Base-by-base conservation (phyloP, 2,888 invertebrate species). In the Drosophila emarginata region DNA sequence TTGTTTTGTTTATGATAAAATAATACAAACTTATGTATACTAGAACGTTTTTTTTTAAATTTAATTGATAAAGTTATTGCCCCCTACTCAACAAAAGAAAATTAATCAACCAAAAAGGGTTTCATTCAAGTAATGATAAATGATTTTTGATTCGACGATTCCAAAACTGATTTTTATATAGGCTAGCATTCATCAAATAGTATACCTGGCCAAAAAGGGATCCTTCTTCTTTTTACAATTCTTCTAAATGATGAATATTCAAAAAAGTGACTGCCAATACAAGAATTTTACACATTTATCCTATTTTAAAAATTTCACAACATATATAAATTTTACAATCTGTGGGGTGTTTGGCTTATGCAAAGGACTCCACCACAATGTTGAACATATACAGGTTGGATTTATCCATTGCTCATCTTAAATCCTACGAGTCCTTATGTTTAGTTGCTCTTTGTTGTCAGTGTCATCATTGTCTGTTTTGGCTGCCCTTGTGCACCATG, bases 101-200 rank as follows among this genome's bases (percentile, higher is more conserved):
- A 45, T 45, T 45, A 18, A 45, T 45, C 18, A 45, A 45, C 18
- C 18, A 21, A 21, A 12, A 12, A 45, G 45, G 45, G 45, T 45
- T 45, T 45, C 45, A 45, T 45, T 45, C 45, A 45, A 45, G 45
- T 21, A 45, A 45, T 45, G 45, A 45, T 21, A 45, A 45, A 21
- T 45, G 12, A 45, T 45, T 45, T 45, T 45, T 21, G 45, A 45
- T 45, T 21, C 45, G 18, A 45, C 11, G 11, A 11, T 45, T 45
- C 7, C 21, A 18, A 45, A 45, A 45, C 9, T 45, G 15, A 45
- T 15, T 15, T 15, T 45, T 9, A 45, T 32, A 21, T 45, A 45
- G 40, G 40, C 45, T 21, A 45, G 14, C 32, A 45, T 45, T 45
- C 45, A 21, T 21, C 7, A 18, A 21, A 45, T 12, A 21, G 4